phyloP scores from a whole-genome alignment of 2,113 vertebrate genomes.

The Brienomyrus brachyistius region DNA sequence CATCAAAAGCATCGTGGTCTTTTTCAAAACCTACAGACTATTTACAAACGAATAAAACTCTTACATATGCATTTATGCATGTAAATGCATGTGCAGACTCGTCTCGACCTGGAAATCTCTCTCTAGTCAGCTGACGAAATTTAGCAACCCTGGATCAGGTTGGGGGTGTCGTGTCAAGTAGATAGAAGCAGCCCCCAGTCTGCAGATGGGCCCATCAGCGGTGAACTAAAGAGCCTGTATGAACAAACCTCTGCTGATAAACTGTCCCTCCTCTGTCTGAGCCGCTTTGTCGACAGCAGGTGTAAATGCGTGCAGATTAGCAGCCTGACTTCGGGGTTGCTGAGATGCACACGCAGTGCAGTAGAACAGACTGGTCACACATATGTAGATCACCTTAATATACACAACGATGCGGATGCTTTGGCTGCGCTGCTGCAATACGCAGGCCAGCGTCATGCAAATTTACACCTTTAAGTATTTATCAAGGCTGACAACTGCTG shows the following conservation, averaged over 20 bases:
- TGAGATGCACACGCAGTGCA: neutral
- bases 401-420: neutral
- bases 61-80: neutral
- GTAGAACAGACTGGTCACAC: neutral
- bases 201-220: neutral
- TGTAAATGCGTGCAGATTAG: neutral
- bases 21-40: neutral
- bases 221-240: neutral
- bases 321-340: neutral
- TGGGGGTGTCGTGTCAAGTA: neutral
- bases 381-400: neutral
- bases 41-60: neutral
- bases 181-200: neutral
- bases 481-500: neutral
- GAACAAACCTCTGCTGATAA: neutral
- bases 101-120: neutral
- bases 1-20: neutral
- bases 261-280: neutral
- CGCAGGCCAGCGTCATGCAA: neutral
- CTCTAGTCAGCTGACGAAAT: neutral
- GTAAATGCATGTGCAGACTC: neutral
- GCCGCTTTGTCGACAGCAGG: neutral
- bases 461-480: neutral
- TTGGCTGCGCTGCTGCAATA: neutral
- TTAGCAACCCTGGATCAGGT: neutral